Evolutionary conservation across 2,113 vertebrate species (phyloP).

Genomic region (Pseudopodoces humilis): DNA sequence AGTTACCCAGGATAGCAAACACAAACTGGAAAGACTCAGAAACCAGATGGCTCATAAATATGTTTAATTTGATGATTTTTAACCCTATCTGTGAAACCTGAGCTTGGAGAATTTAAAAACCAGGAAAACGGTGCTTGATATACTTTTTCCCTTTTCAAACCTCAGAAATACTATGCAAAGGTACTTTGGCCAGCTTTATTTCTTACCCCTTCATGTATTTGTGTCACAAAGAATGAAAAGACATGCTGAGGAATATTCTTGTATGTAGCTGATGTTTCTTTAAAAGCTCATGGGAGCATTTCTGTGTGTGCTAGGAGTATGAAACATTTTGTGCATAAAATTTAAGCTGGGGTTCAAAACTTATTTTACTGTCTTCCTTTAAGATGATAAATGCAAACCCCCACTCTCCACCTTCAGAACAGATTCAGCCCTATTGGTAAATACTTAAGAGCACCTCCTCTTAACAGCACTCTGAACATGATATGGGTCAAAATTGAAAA

Average conservation of each 20-base stretch:
- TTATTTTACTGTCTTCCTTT: neutral
- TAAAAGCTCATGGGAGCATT: neutral
- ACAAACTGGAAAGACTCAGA: constrained; percentile 52
- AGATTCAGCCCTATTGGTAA: neutral
- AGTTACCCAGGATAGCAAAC: constrained; percentile 57
- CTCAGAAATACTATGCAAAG: neutral
- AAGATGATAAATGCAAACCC: neutral
- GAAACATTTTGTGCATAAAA: neutral
- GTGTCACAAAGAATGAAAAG: neutral
- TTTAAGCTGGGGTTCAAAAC: neutral
- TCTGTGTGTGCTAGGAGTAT: neutral
- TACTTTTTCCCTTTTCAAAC: neutral
- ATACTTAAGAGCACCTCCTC: neutral
- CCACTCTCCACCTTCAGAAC: neutral
- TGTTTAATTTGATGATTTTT: constrained; percentile 52
- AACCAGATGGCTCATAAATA: constrained; percentile 66
- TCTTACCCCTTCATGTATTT: neutral
- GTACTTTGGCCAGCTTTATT: neutral
- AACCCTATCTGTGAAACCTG: constrained; percentile 38
- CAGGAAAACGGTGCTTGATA: neutral
- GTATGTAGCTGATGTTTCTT: neutral
- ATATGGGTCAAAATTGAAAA: neutral
- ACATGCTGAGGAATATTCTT: neutral
- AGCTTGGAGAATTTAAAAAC: neutral
- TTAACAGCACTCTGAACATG: neutral